Base-by-base conservation (phyloP, 2,797 vertebrate genomes). In the Periparus ater region DNA sequence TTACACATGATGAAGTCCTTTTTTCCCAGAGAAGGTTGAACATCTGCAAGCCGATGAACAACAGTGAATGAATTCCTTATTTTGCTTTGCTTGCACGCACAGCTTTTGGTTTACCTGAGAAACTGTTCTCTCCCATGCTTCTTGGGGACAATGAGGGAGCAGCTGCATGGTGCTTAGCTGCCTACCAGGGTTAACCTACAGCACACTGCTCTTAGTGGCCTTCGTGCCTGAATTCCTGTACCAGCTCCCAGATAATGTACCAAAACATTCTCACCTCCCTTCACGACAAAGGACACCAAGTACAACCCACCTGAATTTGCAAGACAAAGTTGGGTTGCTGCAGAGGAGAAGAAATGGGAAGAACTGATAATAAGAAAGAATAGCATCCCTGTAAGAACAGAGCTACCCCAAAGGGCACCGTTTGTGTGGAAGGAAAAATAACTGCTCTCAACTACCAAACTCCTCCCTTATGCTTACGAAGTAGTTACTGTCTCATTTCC, bases 151-250 rank as follows among this genome's bases (percentile, higher is more conserved):
- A 10, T 0, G 5, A 80, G 40, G 0, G 2, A 85, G 63, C 11
- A 82, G 50, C 66, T 51, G 65, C 48, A 34, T 0, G 0, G 45
- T 18, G 53, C 57, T 50, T 5, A 77, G 53, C 27, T 47, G 79
- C 88, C 67, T 21, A 36, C 54, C 53, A 19, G 40, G 34, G 29
- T 26, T 47, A 70, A 79, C 21, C 27, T 21, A 32, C 14, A 48
- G 34, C 36, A 50, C 29, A 21, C 3, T 0, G 2, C 5, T 3
- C 0, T 6, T 3, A n/a, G 21, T 3, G 47, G 40, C 51, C 62
- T 23, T 22, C 19, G 20, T 60, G 67, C 51, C 22, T 4, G 5
- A 81, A 86, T 36, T 81, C 73, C 55, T 8, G 1, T 0, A 40
- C 25, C 22, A 47, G 47, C 30, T 67, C 13, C 27, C 32, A 74